Evolutionary conservation across 1,140 invertebrate genomes (phyloP), one percentile per base, ranked within the genome.

Genomic region (Odontomachus brunneus): DNA sequence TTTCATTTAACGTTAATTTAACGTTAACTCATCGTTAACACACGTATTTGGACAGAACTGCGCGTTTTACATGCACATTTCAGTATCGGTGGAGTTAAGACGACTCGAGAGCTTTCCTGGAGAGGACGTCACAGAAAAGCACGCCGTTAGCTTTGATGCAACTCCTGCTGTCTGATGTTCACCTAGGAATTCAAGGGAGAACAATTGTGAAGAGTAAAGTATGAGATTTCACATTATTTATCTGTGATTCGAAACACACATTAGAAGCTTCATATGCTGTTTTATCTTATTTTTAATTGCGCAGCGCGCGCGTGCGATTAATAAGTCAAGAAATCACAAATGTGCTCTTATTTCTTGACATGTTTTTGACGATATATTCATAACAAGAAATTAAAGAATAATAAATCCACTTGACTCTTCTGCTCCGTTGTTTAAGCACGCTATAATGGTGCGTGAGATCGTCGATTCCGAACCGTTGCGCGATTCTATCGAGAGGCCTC

Each of bases 401-500:
- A 44, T 44, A 44, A 4, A 44, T 44, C 38, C 38, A 53, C 38
- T 80, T 57, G 17, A 44, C 48, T 51, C 62, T 60, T 1, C 15
- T 9, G 11, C 11, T 74, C 44, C 44, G 26, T 82, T 22, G 19
- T 38, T 55, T 71, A 80, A 71, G 48, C n/a, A 14, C 29, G 51
- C 33, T 59, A 57, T 87, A 88, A 88, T 78, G 59, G 69, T 15
- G 48, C 71, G 48, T 49, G 73, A 53, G 62, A 86, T 86, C 85
- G 73, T 38, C 85, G 85, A 88, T 33, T 33, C 83, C 85, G 75
- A 87, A 69, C 84, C 69, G 59, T 83, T 76, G 85, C 83, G 82
- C 76, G 73, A 87, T 89, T 89, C 76, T 84, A 88, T 90, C 84
- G 71, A 90, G 89, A 76, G 84, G 44, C 71, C 84, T 80, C 38